These are phyloP conservation scores for Onychostruthus taczanowskii DNA, from an alignment of 2,113 vertebrate species.

Conservation along the genomic window DNA sequence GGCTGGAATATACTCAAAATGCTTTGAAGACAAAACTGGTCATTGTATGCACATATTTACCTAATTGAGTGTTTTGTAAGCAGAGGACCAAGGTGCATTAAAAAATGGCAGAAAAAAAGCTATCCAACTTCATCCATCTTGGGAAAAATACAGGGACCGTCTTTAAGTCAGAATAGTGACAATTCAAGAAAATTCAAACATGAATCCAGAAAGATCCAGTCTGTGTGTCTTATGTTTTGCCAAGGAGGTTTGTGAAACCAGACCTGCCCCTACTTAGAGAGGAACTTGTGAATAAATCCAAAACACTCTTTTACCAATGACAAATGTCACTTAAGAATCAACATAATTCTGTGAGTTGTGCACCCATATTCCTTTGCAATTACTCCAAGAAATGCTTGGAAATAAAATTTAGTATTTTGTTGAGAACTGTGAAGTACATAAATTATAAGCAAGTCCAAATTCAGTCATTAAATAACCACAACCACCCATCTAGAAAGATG, in stretches of 20 bases:
- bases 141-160: accelerated
- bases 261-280: not conserved
- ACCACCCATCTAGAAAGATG: not conserved
- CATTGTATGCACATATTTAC: not conserved
- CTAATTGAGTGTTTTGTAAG: not conserved
- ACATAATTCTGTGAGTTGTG: not conserved
- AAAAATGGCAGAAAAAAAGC: not conserved
- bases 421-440: not conserved
- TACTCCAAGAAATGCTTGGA: not conserved
- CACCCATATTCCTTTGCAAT: not conserved
- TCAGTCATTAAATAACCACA: not conserved
- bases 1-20: not conserved
- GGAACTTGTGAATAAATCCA: not conserved
- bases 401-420: not conserved
- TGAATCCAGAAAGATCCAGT: not conserved
- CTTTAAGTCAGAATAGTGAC: not conserved
- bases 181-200: not conserved
- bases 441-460: not conserved
- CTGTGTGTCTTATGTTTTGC: not conserved
- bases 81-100: not conserved
- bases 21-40: not conserved
- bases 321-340: not conserved
- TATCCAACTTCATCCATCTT: not conserved
- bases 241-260: not conserved
- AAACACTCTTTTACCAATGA: not conserved